A percentile compares a stretch with the other conserved stretches of the same genome.
Conservation (phyloP, 2,113 vertebrate genomes). For the Morone chrysops region DNA sequence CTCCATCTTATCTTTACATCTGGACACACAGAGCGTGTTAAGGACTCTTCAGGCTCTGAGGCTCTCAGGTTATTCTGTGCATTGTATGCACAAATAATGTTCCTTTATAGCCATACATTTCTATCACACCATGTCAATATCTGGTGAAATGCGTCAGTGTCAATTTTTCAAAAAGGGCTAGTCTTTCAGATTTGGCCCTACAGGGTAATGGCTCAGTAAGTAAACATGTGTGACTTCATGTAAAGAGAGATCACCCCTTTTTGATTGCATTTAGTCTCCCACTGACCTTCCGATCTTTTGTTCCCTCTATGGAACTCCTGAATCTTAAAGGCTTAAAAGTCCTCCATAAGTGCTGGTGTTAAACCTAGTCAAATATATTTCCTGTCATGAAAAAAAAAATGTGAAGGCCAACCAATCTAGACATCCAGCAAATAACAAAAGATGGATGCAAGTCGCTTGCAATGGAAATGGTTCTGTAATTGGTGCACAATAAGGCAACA, state of each 20-base stretch:
- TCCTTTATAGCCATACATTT: too few species aligned
- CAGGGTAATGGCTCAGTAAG: not conserved
- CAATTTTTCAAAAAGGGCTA: not conserved
- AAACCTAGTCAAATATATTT: slow-evolving; percentile 30
- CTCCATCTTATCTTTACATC: too few species aligned
- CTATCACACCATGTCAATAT: not conserved
- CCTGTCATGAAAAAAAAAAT: slow-evolving; percentile 26
- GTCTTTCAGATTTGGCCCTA: too few species aligned
- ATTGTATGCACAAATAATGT: too few species aligned
- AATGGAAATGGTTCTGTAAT: slow-evolving; percentile 13
- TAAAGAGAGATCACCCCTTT: too few species aligned
- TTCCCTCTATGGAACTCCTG: not conserved
- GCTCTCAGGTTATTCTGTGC: too few species aligned
- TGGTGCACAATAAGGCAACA: not conserved
- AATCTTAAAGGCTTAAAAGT: slow-evolving; percentile 28
- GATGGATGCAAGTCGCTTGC: slow-evolving; percentile 8
- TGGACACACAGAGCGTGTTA: too few species aligned
- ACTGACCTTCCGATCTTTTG: slow-evolving; percentile 18
- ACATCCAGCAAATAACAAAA: slow-evolving; percentile 29
- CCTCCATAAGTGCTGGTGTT: slow-evolving; percentile 13
- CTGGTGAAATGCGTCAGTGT: not conserved
- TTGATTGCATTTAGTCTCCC: not conserved
- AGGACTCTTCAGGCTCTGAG: too few species aligned
- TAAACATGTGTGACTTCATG: not conserved
- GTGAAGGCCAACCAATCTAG: slow-evolving; percentile 21